phyloP scores from a whole-genome alignment of 2,888 invertebrate genomes.

The Meliscaeva auricollis region DNA sequence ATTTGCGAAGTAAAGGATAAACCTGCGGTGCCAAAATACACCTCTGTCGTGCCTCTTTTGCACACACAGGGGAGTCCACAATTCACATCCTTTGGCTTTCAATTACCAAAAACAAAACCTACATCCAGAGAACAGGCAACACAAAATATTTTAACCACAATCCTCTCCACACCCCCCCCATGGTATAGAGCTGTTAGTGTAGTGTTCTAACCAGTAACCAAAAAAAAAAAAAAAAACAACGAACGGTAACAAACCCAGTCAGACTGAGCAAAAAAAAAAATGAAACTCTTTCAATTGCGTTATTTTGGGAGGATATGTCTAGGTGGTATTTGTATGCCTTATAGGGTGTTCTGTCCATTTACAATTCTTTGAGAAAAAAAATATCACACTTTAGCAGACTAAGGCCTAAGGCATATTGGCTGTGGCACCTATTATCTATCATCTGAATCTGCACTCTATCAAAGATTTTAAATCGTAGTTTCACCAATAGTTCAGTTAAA shows the following conservation, averaged over 20 bases:
- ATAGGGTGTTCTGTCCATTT: neutral
- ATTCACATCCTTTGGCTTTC: conserved; percentile 44
- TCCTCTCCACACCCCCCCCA: too few relatives aligned
- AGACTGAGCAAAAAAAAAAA: conserved; percentile 1
- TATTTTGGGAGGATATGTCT: neutral
- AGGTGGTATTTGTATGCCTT: neutral
- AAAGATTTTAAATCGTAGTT: too few relatives aligned
- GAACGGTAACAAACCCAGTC: neutral
- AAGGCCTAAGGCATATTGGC: too few relatives aligned
- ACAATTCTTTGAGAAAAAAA: too few relatives aligned
- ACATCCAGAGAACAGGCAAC: neutral
- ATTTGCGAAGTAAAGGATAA: conserved; percentile 49
- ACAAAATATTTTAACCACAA: conserved; percentile 21
- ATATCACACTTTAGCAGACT: too few relatives aligned
- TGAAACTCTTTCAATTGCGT: conserved; percentile 3
- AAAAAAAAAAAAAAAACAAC: conserved; percentile 5
- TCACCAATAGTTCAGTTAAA: too few relatives aligned
- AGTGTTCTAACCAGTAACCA: neutral
- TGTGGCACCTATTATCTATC: too few relatives aligned
- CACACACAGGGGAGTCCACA: conserved; percentile 2
- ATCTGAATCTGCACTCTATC: too few relatives aligned
- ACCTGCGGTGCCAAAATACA: conserved; percentile 37
- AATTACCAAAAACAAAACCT: conserved; percentile 39
- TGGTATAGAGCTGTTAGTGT: neutral
- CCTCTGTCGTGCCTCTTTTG: conserved; percentile 25